These are phyloP conservation scores for Chaetorhynchus papuensis DNA, from an alignment of 2,113 vertebrate genomes.

Conservation along the genomic window DNA sequence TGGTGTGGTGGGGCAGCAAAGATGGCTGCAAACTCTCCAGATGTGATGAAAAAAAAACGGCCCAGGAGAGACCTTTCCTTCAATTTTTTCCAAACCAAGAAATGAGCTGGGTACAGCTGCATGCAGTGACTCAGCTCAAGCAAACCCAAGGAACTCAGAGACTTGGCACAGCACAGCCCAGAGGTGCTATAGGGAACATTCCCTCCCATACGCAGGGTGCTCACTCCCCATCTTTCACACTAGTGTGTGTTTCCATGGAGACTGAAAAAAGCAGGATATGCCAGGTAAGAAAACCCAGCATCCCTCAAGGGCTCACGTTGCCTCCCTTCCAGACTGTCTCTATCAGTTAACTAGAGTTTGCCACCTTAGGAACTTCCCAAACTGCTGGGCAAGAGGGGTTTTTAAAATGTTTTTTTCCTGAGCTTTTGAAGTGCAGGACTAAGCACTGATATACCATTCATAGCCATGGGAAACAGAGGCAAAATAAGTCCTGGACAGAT, in stretches of 20 bases:
- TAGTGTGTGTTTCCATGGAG: background rate
- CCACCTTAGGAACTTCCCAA: background rate
- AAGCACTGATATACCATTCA: background rate
- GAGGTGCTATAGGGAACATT: background rate
- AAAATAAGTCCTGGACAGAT: background rate
- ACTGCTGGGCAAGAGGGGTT: accelerated
- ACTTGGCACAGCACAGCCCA: background rate
- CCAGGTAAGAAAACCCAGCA: background rate
- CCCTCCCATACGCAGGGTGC: accelerated
- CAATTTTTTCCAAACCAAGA: background rate
- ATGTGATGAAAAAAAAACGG: background rate
- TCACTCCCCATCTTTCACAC: background rate
- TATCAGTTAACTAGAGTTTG: background rate
- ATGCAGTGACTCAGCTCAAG: background rate
- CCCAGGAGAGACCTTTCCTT: background rate
- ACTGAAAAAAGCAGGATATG: background rate
- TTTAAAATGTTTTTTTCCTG: background rate
- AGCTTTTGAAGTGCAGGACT: background rate
- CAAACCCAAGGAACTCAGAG: background rate
- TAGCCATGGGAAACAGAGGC: background rate
- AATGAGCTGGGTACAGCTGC: background rate
- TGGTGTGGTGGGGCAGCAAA: accelerated
- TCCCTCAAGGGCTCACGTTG: background rate
- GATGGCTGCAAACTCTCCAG: background rate
- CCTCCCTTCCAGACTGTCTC: background rate